Percentiles rank a stretch among this genome's conserved stretches.
Conservation (phyloP, 1,140 invertebrate genomes). For the Phocides pigmalion region DNA sequence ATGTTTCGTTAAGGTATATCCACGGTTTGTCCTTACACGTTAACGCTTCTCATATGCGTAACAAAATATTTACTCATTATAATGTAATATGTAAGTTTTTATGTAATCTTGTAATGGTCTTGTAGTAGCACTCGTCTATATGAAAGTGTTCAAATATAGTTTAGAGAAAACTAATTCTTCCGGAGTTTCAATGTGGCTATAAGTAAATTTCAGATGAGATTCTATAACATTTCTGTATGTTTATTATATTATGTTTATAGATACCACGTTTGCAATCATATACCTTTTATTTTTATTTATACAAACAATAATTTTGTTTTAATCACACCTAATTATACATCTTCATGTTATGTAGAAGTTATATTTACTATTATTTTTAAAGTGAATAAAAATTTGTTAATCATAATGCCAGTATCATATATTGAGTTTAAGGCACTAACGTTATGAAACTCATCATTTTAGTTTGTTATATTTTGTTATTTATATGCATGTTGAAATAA, state of each 20-base stretch:
- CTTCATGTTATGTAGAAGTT: slow-evolving; percentile 24
- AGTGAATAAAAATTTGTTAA: too few species aligned
- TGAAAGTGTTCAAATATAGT: too few species aligned
- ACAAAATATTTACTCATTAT: too few species aligned
- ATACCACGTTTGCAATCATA: slow-evolving; percentile 36
- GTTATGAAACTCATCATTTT: background rate
- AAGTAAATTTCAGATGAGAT: background rate
- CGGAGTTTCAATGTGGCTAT: background rate
- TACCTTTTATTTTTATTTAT: slow-evolving; percentile 43
- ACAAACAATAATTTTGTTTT: slow-evolving; percentile 44
- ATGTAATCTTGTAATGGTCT: too few species aligned
- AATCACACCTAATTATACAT: slow-evolving; percentile 39
- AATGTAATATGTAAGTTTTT: too few species aligned
- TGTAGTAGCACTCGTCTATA: too few species aligned
- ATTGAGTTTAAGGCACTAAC: slow-evolving; percentile 2
- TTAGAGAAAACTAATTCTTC: too few species aligned
- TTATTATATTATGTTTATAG: slow-evolving; percentile 11
- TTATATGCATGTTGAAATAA: background rate
- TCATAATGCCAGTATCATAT: background rate
- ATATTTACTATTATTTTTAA: too few species aligned
- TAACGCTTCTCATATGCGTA: too few species aligned
- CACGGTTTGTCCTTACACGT: slow-evolving; percentile 29
- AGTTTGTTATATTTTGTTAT: background rate
- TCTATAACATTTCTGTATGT: slow-evolving; percentile 9
- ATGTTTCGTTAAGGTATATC: slow-evolving; percentile 34